These are phyloP conservation scores for Cheilosia variabilis DNA, from an alignment of 2,888 invertebrate species.

Conservation along the genomic window DNA sequence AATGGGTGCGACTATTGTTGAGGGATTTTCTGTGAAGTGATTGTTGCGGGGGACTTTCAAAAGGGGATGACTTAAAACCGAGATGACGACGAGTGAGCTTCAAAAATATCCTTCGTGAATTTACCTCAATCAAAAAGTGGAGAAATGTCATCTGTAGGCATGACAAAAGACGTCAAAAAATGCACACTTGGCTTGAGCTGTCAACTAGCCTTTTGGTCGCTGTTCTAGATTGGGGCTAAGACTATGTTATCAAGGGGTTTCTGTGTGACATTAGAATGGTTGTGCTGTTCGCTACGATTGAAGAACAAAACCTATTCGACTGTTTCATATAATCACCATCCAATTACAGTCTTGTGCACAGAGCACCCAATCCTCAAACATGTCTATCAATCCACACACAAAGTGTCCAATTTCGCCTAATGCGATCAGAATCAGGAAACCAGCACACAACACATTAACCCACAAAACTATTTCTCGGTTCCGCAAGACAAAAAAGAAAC, in stretches of 20 bases:
- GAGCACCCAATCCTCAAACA: conserved; percentile 21
- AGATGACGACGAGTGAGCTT: no score
- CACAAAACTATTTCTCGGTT: conserved; percentile 53
- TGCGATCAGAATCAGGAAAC: conserved; percentile 48
- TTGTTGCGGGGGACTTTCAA: neutral
- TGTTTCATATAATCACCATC: neutral
- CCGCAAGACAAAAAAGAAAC: conserved; percentile 6
- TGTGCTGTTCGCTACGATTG: no score
- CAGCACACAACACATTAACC: conserved; percentile 55
- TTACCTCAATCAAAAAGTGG: no score
- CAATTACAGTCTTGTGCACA: conserved; percentile 11
- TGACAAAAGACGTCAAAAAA: no score
- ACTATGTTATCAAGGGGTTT: no score
- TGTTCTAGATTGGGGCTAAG: no score
- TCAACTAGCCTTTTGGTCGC: no score
- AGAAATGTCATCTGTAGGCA: no score
- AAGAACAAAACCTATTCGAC: neutral
- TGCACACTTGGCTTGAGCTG: no score
- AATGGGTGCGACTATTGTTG: conserved; percentile 2
- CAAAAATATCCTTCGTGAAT: no score
- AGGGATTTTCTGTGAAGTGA: conserved; percentile 5
- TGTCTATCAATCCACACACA: conserved; percentile 40
- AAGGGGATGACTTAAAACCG: neutral
- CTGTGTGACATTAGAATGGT: no score
- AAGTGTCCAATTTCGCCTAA: conserved; percentile 55